These are phyloP conservation scores for Dioctria rufipes DNA, from an alignment of 2,888 invertebrate species.

Conservation along the genomic window DNA sequence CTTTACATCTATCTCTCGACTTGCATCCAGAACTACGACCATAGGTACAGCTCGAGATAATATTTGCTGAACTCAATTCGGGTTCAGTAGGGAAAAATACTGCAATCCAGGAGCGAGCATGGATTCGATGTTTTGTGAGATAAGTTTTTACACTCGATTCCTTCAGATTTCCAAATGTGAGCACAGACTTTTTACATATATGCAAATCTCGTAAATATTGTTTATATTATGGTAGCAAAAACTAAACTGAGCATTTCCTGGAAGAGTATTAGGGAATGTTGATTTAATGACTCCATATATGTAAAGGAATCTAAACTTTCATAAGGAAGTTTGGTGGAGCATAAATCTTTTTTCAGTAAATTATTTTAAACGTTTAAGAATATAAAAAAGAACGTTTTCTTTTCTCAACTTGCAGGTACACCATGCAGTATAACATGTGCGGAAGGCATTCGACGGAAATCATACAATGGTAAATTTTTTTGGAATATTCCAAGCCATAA, in stretches of 20 bases:
- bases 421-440: conserved; percentile 94
- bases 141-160: conserved; percentile 36
- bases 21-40: too few relatives aligned
- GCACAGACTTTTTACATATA: conserved; percentile 16
- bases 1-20: too few relatives aligned
- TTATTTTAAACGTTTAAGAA: too few relatives aligned
- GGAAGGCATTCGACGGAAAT: conserved; percentile 86
- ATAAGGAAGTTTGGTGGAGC: too few relatives aligned
- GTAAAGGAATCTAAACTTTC: too few relatives aligned
- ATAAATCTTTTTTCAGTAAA: too few relatives aligned
- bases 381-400: too few relatives aligned
- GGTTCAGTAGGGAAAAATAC: background rate
- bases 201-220: conserved; percentile 37
- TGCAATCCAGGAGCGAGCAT: background rate
- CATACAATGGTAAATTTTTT: conserved; percentile 93
- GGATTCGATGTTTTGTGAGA: conserved; percentile 5
- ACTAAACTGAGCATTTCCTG: conserved; percentile 17
- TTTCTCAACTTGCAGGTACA: conserved; percentile 79
- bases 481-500: conserved; percentile 92
- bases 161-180: conserved; percentile 19
- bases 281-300: too few relatives aligned
- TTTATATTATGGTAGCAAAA: conserved; percentile 37
- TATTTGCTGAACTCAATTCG: too few relatives aligned
- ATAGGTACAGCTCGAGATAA: too few relatives aligned
- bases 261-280: too few relatives aligned